These are phyloP conservation scores for Chaunax sp. DNA, from an alignment of 2,797 vertebrate genomes.

Conservation along the genomic window DNA sequence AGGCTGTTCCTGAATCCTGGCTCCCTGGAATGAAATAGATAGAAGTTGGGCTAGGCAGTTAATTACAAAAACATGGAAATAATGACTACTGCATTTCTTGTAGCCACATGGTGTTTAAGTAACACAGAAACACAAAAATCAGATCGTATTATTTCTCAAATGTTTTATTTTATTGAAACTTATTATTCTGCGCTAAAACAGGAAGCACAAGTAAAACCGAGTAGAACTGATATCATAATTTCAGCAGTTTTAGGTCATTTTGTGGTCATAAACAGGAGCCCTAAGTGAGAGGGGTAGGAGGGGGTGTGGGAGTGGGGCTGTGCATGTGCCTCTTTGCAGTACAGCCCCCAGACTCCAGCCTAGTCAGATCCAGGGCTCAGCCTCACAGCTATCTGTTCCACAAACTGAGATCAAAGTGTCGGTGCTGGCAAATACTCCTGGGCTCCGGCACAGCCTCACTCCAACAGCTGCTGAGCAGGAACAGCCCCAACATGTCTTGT, in stretches of 20 bases:
- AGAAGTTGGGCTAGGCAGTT: slow-evolving; percentile 17
- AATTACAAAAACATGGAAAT: slow-evolving; percentile 16
- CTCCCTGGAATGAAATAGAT: slow-evolving; percentile 40
- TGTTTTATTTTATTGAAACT: too few relatives aligned
- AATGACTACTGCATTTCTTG: slow-evolving; percentile 6
- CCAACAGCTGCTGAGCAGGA: slow-evolving; percentile 82
- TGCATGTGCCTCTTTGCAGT: slow-evolving; percentile 19
- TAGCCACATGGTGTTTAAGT: neutral
- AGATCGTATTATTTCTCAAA: too few relatives aligned
- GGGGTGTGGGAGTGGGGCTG: slow-evolving; percentile 35
- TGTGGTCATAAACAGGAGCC: neutral
- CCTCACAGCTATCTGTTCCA: slow-evolving; percentile 82
- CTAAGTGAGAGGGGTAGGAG: neutral
- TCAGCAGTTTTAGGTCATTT: neutral
- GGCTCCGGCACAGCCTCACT: slow-evolving; percentile 63
- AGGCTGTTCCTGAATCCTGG: slow-evolving; percentile 70
- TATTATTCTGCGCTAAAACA: too few relatives aligned
- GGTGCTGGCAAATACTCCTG: slow-evolving; percentile 63
- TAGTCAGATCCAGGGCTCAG: slow-evolving; percentile 66
- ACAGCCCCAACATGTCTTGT: slow-evolving; percentile 77
- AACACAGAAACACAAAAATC: too few relatives aligned
- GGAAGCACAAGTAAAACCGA: too few relatives aligned
- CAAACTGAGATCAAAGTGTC: slow-evolving; percentile 85
- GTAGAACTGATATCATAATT: too few relatives aligned
- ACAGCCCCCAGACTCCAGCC: slow-evolving; percentile 54